Evolutionary conservation across 2,113 vertebrate genomes (phyloP).

Genomic region (Aldabrachelys gigantea): DNA sequence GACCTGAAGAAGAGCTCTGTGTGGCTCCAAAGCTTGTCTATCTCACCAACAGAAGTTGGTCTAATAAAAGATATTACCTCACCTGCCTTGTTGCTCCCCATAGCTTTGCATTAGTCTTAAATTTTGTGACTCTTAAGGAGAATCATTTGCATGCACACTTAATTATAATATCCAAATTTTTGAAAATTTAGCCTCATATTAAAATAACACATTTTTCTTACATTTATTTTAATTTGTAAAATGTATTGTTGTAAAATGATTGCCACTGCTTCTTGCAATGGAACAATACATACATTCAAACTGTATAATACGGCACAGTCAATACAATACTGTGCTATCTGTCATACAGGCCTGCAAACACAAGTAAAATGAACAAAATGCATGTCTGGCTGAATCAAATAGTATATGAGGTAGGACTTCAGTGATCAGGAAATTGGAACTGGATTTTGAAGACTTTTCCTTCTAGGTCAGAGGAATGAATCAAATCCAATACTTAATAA

Average conservation of each 20-base stretch:
- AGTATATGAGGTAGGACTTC: neutral
- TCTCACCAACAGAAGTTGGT: neutral
- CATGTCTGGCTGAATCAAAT: neutral
- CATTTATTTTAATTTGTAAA: neutral
- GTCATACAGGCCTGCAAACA: neutral
- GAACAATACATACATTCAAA: neutral
- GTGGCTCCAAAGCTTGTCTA: neutral
- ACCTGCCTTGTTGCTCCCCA: neutral
- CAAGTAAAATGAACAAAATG: constrained; percentile 1
- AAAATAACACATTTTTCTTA: neutral
- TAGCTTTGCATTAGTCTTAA: neutral
- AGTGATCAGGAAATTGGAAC: neutral
- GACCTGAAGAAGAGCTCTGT: neutral
- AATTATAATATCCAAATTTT: neutral
- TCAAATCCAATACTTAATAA: neutral
- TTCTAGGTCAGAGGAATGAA: neutral
- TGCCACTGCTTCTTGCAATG: neutral
- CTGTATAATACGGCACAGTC: neutral
- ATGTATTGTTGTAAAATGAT: neutral
- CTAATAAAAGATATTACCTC: neutral
- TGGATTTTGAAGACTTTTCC: neutral
- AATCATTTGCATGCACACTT: constrained; percentile 14
- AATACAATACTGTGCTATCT: neutral
- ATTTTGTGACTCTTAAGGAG: neutral
- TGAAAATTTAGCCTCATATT: neutral